phyloP scores from a whole-genome alignment of 2,888 invertebrate genomes.

The Nomada lathburiana region DNA sequence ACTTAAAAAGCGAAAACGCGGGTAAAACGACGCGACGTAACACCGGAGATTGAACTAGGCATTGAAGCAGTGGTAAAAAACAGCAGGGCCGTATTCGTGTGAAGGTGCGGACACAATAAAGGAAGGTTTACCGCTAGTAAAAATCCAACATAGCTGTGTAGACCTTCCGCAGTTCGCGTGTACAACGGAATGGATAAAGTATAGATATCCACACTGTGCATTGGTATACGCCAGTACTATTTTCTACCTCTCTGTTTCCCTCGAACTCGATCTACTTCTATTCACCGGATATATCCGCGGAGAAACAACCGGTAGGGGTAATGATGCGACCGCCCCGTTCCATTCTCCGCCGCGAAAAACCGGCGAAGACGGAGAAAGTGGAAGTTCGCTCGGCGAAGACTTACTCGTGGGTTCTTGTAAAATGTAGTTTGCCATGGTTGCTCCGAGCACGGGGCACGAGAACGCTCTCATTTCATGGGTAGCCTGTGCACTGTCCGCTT shows the following conservation, averaged over 20 bases:
- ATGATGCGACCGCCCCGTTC: constrained; percentile 51
- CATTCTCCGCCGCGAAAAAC: constrained; percentile 15
- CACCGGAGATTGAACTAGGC: constrained; percentile 56
- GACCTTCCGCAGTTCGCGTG: constrained; percentile 27
- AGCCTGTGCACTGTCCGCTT: constrained; percentile 5
- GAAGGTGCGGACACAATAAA: constrained; percentile 63
- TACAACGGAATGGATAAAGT: constrained; percentile 55
- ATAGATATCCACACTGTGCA: constrained; percentile 51
- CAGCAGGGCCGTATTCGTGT: constrained; percentile 32
- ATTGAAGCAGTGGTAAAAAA: constrained; percentile 35
- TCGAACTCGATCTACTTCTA: constrained; percentile 33
- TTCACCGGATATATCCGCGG: constrained; percentile 40
- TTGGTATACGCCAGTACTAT: constrained; percentile 15
- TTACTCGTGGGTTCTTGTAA: background rate
- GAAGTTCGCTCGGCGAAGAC: constrained; percentile 15
- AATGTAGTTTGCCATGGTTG: no score
- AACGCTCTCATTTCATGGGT: constrained; percentile 6
- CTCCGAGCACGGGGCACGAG: no score
- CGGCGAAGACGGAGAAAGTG: background rate
- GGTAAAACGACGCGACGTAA: background rate
- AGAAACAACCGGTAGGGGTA: constrained; percentile 53
- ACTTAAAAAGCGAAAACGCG: background rate
- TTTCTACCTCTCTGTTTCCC: background rate
- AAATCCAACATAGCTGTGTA: constrained; percentile 63
- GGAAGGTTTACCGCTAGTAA: constrained; percentile 74